These are phyloP conservation scores for Hepsetus odoe DNA, from an alignment of 2,113 vertebrate genomes.

Conservation along the genomic window DNA sequence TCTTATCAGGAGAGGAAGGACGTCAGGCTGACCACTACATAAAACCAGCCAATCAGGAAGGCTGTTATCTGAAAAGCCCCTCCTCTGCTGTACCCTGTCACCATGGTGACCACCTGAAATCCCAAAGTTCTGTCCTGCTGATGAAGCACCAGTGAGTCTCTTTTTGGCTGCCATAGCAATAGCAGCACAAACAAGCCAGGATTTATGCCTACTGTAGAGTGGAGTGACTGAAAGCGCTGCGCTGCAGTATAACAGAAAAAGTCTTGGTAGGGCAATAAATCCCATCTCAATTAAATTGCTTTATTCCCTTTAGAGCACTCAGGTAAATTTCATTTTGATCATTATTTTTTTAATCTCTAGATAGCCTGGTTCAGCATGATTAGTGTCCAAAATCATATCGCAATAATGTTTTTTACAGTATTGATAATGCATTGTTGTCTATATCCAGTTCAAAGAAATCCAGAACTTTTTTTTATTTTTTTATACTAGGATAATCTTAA, in stretches of 20 bases:
- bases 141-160: constrained; percentile 77
- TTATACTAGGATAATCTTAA: too few species aligned
- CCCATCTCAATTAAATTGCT: not conserved
- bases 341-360: not conserved
- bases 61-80: constrained; percentile 48
- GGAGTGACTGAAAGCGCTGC: constrained; percentile 4
- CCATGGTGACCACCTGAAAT: constrained; percentile 47
- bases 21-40: constrained; percentile 35
- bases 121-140: constrained; percentile 50
- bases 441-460: too few species aligned
- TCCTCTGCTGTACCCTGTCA: not conserved
- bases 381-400: too few species aligned
- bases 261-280: constrained; percentile 8
- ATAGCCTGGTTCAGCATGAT: not conserved
- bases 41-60: constrained; percentile 6
- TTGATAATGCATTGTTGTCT: too few species aligned
- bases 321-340: not conserved
- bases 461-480: too few species aligned
- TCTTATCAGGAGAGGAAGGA: constrained; percentile 63
- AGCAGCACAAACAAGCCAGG: constrained; percentile 41
- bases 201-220: constrained; percentile 49
- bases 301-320: constrained; percentile 14
- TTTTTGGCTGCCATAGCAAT: constrained; percentile 48
- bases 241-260: constrained; percentile 19
- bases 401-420: too few species aligned